Percentiles rank a stretch among this genome's conserved stretches.
Conservation (phyloP, 23 tunicate genomes). For the Trididemnum miniatum region DNA sequence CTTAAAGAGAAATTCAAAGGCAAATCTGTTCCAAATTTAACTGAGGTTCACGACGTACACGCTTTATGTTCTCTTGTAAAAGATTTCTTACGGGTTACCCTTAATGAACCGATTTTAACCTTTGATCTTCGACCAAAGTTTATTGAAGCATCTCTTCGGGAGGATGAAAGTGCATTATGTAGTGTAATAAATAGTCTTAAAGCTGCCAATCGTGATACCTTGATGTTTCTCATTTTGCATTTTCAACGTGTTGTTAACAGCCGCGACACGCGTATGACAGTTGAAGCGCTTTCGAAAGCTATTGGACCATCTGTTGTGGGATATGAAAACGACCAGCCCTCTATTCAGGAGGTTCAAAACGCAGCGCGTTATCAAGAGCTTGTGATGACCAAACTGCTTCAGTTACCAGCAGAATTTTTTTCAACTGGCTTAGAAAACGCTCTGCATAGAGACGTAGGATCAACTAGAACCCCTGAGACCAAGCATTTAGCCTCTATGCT, state of each 20-base stretch:
- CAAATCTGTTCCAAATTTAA: constrained; percentile 59
- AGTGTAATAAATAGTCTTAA: constrained; percentile 22
- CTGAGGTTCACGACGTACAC: constrained; percentile 69
- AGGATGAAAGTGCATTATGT: constrained; percentile 18
- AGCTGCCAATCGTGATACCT: constrained; percentile 65
- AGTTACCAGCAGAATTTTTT: constrained; percentile 71
- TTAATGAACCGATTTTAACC: constrained; percentile 80
- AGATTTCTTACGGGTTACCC: constrained; percentile 73
- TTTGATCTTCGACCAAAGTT: constrained; percentile 64
- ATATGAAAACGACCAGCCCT: constrained; percentile 60
- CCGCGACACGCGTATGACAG: constrained; percentile 70
- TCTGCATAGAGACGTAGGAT: constrained; percentile 8
- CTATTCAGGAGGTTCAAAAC: constrained; percentile 51
- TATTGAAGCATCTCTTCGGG: constrained; percentile 43
- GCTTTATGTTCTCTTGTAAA: constrained; percentile 89
- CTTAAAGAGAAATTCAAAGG: constrained; percentile 76
- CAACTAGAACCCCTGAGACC: constrained; percentile 10
- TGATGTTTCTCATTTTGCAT: constrained; percentile 83
- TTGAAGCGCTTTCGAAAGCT: constrained; percentile 83
- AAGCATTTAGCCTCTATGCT: constrained; percentile 44
- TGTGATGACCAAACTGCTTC: constrained; percentile 59
- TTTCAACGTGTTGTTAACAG: constrained; percentile 76
- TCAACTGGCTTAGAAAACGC: constrained; percentile 35
- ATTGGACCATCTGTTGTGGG: constrained; percentile 92
- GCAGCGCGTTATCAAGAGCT: constrained; percentile 61